phyloP scores from a whole-genome alignment of 2,113 vertebrate genomes.

The Hyperoodon ampullatus region DNA sequence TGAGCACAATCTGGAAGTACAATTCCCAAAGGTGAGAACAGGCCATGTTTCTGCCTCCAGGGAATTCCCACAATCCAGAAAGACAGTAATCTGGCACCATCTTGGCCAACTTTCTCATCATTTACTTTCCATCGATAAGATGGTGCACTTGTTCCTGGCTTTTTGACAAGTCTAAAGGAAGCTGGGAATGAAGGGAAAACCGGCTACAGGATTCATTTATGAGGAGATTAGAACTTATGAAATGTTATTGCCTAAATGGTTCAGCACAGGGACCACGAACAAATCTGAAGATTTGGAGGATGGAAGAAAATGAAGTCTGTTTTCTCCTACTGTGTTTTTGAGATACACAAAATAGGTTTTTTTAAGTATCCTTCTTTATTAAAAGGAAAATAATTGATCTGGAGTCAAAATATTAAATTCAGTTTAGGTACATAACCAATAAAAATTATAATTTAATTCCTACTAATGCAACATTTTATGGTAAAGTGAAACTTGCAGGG shows the following conservation, averaged over 20 bases:
- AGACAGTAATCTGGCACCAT: background rate
- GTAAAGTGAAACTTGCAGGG: background rate
- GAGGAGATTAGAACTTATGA: background rate
- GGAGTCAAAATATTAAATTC: background rate
- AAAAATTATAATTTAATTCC: background rate
- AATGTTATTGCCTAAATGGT: background rate
- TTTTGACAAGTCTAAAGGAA: background rate
- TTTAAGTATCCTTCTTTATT: background rate
- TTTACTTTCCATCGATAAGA: background rate
- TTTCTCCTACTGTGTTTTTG: background rate
- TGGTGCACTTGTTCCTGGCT: background rate
- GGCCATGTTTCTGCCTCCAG: background rate
- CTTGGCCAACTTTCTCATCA: background rate
- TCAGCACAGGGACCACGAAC: background rate
- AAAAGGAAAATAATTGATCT: constrained; percentile 16
- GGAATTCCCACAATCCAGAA: background rate
- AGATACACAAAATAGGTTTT: background rate
- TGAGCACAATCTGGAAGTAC: constrained; percentile 18
- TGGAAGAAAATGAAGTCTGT: background rate
- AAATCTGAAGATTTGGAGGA: background rate
- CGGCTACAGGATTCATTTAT: background rate
- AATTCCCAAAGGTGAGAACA: background rate
- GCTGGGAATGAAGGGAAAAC: background rate
- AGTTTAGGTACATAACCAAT: background rate
- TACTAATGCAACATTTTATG: background rate